phyloP scores from a whole-genome alignment of 2,113 vertebrate genomes.

The Terrapene triunguis region DNA sequence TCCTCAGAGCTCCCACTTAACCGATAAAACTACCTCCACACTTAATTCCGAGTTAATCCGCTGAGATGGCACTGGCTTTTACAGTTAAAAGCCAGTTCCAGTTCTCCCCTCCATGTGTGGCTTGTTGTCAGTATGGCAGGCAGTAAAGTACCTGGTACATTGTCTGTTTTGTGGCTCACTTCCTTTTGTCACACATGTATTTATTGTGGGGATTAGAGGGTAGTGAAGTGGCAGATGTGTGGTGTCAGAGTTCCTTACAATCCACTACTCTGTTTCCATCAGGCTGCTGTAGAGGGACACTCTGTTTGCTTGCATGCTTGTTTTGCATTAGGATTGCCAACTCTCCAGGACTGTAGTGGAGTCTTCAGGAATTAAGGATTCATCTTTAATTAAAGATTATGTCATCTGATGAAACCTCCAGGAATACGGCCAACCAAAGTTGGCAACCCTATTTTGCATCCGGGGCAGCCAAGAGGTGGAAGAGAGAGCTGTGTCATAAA shows the following conservation, averaged over 20 bases:
- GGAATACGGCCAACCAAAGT: too few relatives aligned
- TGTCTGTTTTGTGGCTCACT: neutral
- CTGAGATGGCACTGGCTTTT: neutral
- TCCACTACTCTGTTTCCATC: neutral
- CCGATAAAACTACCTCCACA: neutral
- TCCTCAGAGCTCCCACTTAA: neutral
- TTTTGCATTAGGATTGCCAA: too few relatives aligned
- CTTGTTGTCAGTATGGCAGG: neutral
- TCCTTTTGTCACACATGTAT: neutral
- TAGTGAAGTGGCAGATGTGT: constrained; percentile 20
- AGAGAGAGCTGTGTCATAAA: neutral
- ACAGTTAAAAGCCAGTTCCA: neutral
- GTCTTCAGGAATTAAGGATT: too few relatives aligned
- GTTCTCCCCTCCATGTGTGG: neutral
- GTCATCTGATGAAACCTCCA: too few relatives aligned
- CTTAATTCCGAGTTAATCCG: neutral
- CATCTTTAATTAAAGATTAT: too few relatives aligned
- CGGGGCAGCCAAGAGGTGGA: neutral
- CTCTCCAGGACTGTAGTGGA: too few relatives aligned
- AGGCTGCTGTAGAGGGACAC: neutral
- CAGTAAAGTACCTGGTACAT: neutral
- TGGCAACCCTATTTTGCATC: neutral
- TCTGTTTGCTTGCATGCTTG: neutral
- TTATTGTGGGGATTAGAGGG: neutral
- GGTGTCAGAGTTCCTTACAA: neutral